Conservation (phyloP, 2,888 invertebrate species). For the Drymonia ruficornis region DNA sequence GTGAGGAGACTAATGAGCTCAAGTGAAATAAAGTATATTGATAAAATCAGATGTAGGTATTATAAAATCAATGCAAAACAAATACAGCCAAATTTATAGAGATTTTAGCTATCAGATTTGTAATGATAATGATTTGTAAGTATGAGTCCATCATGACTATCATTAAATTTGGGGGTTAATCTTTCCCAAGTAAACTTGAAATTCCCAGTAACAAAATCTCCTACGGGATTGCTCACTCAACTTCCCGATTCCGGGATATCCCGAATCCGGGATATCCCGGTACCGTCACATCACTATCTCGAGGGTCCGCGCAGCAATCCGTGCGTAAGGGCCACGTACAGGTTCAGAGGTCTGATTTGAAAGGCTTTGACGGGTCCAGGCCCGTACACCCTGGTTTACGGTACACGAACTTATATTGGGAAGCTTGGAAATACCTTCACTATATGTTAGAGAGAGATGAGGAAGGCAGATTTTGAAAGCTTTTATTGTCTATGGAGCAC, state of each 20-base stretch:
- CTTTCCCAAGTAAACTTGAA: too few species aligned
- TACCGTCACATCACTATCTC: slow-evolving; percentile 25
- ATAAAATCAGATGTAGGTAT: too few species aligned
- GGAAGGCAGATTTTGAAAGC: neutral
- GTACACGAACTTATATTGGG: slow-evolving; percentile 15
- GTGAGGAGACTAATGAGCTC: too few species aligned
- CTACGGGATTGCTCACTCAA: neutral
- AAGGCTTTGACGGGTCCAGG: slow-evolving; percentile 39
- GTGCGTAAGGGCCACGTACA: slow-evolving; percentile 41
- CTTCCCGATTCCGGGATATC: neutral
- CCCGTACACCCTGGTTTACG: too few species aligned
- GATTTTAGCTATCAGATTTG: too few species aligned
- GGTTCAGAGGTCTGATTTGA: slow-evolving; percentile 34
- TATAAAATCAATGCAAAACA: too few species aligned
- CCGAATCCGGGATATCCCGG: neutral
- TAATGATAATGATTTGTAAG: too few species aligned
- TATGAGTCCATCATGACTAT: too few species aligned
- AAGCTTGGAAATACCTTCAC: slow-evolving; percentile 9
- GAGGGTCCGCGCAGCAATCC: slow-evolving; percentile 37
- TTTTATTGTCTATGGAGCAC: neutral
- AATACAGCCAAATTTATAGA: too few species aligned
- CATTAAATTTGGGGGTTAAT: too few species aligned
- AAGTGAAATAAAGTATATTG: too few species aligned
- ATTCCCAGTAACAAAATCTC: too few species aligned
- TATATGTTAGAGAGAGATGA: neutral